Evolutionary conservation across 2,113 vertebrate species (phyloP).

Genomic region (Climacteris rufus): DNA sequence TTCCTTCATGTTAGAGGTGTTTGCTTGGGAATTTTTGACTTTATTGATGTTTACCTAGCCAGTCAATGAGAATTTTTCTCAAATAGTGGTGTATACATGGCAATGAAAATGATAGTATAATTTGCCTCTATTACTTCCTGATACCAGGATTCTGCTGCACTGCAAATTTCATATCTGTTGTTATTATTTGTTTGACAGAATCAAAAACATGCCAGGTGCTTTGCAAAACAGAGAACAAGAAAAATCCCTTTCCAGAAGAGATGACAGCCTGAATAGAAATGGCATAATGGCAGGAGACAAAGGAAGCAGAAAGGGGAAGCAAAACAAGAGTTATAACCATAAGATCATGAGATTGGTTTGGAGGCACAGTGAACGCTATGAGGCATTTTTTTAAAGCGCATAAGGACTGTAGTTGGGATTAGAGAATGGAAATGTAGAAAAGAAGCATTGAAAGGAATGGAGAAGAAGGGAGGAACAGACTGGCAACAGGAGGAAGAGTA

Average conservation of each 20-base stretch:
- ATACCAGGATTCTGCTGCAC: constrained; percentile 55
- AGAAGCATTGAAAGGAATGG: constrained; percentile 56
- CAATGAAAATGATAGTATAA: constrained; percentile 50
- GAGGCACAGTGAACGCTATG: constrained; percentile 66
- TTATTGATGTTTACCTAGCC: constrained; percentile 22
- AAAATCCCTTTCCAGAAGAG: constrained; percentile 64
- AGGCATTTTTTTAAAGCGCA: constrained; percentile 61
- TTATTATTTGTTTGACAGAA: constrained; percentile 70
- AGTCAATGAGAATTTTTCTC: neutral
- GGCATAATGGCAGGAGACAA: constrained; percentile 56
- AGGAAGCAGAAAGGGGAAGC: constrained; percentile 66
- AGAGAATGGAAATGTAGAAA: constrained; percentile 64
- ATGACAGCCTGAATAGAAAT: constrained; percentile 66
- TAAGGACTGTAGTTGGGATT: constrained; percentile 60
- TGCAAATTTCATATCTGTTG: constrained; percentile 64
- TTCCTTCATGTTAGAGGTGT: neutral
- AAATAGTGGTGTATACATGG: constrained; percentile 17
- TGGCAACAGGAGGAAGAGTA: constrained; percentile 59
- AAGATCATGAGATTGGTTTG: constrained; percentile 66
- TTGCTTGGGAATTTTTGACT: neutral
- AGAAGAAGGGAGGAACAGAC: constrained; percentile 66
- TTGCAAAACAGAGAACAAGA: constrained; percentile 64
- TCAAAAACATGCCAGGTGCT: constrained; percentile 66
- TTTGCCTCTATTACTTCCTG: constrained; percentile 59
- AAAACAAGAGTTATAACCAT: constrained; percentile 65